phyloP scores from a whole-genome alignment of 2,888 invertebrate species.

The Agrotis clavis region DNA sequence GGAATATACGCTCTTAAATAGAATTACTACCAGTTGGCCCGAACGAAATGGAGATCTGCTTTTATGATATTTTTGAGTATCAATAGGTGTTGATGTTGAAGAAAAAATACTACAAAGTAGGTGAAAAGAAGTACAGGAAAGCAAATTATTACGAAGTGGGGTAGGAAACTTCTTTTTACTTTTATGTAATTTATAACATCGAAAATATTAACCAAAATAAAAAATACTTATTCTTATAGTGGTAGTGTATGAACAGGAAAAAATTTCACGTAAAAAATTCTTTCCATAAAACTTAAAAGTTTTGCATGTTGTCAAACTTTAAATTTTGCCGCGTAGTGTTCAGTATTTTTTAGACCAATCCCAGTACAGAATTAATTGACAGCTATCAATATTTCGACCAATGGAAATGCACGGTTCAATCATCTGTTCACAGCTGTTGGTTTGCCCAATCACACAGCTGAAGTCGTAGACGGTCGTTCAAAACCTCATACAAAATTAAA shows the following conservation, averaged over 20 bases:
- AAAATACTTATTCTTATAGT: background rate
- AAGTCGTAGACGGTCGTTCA: slow-evolving; percentile 47
- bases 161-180: background rate
- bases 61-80: background rate
- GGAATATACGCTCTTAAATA: too few relatives aligned
- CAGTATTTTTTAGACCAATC: slow-evolving; percentile 27
- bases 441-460: slow-evolving; percentile 64
- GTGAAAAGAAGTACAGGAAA: too few relatives aligned
- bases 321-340: slow-evolving; percentile 53
- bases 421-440: slow-evolving; percentile 75
- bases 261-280: too few relatives aligned
- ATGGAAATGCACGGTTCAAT: slow-evolving; percentile 59
- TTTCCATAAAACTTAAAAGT: background rate
- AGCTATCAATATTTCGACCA: slow-evolving; percentile 54
- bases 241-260: background rate
- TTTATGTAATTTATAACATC: background rate
- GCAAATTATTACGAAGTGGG: background rate
- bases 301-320: slow-evolving; percentile 31
- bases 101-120: too few relatives aligned
- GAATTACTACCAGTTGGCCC: background rate
- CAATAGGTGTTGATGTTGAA: background rate
- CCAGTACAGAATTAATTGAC: slow-evolving; percentile 20
- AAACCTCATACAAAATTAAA: slow-evolving; percentile 31
- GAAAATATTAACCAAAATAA: background rate
- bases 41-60: background rate